Base-by-base conservation (phyloP, 2,797 vertebrate genomes). In the Pachyuromys duprasi region DNA sequence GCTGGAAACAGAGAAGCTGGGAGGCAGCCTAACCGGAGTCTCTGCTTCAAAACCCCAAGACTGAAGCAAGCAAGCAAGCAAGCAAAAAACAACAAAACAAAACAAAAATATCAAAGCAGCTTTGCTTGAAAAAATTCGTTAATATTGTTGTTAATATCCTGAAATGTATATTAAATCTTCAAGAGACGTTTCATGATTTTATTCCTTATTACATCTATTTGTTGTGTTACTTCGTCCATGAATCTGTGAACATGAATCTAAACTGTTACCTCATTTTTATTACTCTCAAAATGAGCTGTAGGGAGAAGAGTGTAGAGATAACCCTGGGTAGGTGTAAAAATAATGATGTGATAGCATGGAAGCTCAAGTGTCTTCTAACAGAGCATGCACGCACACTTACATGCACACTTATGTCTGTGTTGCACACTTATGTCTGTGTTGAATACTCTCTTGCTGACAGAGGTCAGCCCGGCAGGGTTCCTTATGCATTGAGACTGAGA, bases 271-370 rank as follows among this genome's bases (percentile, higher is more conserved):
- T 62, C 15, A 45, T 31, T 90, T 84, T 94, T 72, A 86, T 62
- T 82, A 91, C 49, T 90, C 57, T 42, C 18, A 90, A 94, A 91
- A 63, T 4, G 55, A 45, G 15, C 42, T 88, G 18, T 0, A 26
- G 63, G 70, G 83, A 86, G 55, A 86, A 91, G n/a, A 84, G 93
- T 90, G 55, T 14, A 67, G 90, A 93, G 89, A 60, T 45, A 36
- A 74, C 33, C 33, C 55, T 62, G 33, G 72, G 3, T 74, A 93
- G 67, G 70, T 80, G 65, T 20, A 67, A 76, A 78, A 18, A 91
- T 60, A 65, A 83, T 60, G 22, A 70, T 90, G 69, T 31, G 24
- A 33, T 81, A 90, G 36, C 9, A 18, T 49, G 49, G 49, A 49
- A 49, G 49, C 49, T 49, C 74, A 2, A 3, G 4, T 9, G 17